Evolutionary conservation across 2,888 invertebrate species (phyloP).

Genomic region (Electrophaes corylata): DNA sequence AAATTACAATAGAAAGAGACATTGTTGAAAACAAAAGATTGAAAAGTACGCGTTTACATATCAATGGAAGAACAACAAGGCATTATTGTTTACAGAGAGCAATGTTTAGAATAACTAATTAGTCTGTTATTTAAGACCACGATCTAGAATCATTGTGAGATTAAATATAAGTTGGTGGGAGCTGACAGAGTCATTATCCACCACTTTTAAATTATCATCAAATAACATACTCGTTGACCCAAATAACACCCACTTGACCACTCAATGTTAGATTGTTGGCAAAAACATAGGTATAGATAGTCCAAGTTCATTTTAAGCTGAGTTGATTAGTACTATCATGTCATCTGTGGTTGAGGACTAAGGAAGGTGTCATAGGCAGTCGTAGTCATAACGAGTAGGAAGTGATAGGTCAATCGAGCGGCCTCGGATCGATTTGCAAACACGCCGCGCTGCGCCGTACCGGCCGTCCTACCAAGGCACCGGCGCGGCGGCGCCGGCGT

Average conservation of each 20-base stretch:
- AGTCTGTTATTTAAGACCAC: slow-evolving; percentile 8
- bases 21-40: slow-evolving; percentile 30
- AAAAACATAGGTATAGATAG: slow-evolving; percentile 20
- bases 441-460: slow-evolving; percentile 23
- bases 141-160: background rate
- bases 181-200: background rate
- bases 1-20: slow-evolving; percentile 28
- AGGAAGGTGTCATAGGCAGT: background rate
- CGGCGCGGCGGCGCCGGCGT: no score
- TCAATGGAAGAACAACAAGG: slow-evolving; percentile 25
- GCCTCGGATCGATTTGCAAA: slow-evolving; percentile 46
- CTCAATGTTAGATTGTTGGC: slow-evolving; percentile 25
- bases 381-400: slow-evolving; percentile 45
- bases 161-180: background rate
- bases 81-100: slow-evolving; percentile 34
- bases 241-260: slow-evolving; percentile 26
- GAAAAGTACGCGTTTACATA: slow-evolving; percentile 28
- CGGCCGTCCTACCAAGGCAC: slow-evolving; percentile 10
- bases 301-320: slow-evolving; percentile 23
- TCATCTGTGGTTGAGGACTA: slow-evolving; percentile 16
- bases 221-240: slow-evolving; percentile 22
- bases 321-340: slow-evolving; percentile 5
- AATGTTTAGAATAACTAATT: slow-evolving; percentile 22
- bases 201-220: slow-evolving; percentile 14
- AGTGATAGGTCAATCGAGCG: slow-evolving; percentile 51